These are phyloP conservation scores for Mirza zaza DNA, from an alignment of 2,113 vertebrate species.

Conservation along the genomic window DNA sequence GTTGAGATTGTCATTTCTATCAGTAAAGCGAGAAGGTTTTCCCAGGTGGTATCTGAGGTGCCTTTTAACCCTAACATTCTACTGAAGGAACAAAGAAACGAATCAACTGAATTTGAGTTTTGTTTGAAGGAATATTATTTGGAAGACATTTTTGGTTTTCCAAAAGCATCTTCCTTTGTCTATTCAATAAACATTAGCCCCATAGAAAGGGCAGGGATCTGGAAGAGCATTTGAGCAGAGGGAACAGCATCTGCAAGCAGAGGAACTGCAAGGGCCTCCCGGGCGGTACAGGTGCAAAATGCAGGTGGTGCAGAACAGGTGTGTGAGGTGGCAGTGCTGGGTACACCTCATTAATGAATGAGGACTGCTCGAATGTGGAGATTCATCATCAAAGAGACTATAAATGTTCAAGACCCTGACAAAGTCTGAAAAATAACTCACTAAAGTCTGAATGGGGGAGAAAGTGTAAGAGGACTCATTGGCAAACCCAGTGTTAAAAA, in stretches of 20 bases:
- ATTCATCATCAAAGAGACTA: not conserved
- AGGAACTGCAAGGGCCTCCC: too few relatives aligned
- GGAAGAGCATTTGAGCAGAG: not conserved
- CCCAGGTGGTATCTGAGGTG: not conserved
- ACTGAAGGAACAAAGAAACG: not conserved
- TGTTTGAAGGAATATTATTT: not conserved
- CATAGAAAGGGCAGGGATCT: not conserved
- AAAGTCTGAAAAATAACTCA: not conserved
- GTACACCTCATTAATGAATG: not conserved
- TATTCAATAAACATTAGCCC: not conserved
- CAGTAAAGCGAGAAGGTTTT: not conserved
- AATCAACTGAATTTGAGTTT: not conserved
- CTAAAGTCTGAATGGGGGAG: not conserved
- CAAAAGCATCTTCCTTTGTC: not conserved
- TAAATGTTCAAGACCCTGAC: not conserved
- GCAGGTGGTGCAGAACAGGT: too few relatives aligned
- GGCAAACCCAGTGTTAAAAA: not conserved
- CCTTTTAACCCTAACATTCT: not conserved
- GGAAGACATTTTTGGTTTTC: not conserved
- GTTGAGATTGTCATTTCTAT: not conserved
- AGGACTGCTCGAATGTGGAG: not conserved
- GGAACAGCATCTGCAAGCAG: not conserved
- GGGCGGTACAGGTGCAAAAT: not conserved
- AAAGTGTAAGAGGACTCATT: not conserved
- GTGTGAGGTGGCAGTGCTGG: not conserved